Conservation (phyloP, 2,888 invertebrate genomes). For the Drosophila flavopinicola region DNA sequence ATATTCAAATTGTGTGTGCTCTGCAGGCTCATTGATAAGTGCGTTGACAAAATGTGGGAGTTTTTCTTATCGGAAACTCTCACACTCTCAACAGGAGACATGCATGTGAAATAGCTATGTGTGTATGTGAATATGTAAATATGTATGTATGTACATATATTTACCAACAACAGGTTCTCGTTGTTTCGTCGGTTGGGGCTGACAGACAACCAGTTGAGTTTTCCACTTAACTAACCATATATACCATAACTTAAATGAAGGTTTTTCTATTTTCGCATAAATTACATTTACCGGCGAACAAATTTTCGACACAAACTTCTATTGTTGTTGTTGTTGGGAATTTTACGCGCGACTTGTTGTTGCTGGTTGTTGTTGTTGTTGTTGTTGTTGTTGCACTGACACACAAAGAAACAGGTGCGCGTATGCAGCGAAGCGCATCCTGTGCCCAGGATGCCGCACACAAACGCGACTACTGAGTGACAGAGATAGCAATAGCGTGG, state of each 20-base stretch:
- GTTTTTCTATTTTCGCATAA: slow-evolving; percentile 60
- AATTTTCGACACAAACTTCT: slow-evolving; percentile 35
- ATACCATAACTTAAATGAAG: slow-evolving; percentile 27
- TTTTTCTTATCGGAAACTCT: slow-evolving; percentile 57
- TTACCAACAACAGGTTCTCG: slow-evolving; percentile 47
- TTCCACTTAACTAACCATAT: slow-evolving; percentile 45
- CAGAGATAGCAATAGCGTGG: slow-evolving; percentile 3
- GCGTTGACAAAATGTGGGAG: slow-evolving; percentile 61
- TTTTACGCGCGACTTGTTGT: slow-evolving; percentile 50
- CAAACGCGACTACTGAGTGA: not conserved
- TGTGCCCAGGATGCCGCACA: slow-evolving; percentile 55
- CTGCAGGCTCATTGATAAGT: slow-evolving; percentile 9
- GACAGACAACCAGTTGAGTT: slow-evolving; percentile 55
- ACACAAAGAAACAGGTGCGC: slow-evolving; percentile 65
- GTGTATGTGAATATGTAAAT: too few relatives aligned
- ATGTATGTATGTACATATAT: too few relatives aligned
- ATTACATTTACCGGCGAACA: slow-evolving; percentile 64
- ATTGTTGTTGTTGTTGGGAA: slow-evolving; percentile 33
- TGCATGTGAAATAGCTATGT: too few relatives aligned
- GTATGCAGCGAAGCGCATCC: slow-evolving; percentile 70
- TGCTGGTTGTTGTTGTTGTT: slow-evolving; percentile 22
- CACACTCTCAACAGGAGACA: slow-evolving; percentile 43
- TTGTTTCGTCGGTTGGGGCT: not conserved
- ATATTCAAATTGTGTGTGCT: slow-evolving; percentile 37
- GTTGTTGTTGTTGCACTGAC: slow-evolving; percentile 13